phyloP scores from a whole-genome alignment of 2,888 invertebrate species.

The Polia nebulosa region DNA sequence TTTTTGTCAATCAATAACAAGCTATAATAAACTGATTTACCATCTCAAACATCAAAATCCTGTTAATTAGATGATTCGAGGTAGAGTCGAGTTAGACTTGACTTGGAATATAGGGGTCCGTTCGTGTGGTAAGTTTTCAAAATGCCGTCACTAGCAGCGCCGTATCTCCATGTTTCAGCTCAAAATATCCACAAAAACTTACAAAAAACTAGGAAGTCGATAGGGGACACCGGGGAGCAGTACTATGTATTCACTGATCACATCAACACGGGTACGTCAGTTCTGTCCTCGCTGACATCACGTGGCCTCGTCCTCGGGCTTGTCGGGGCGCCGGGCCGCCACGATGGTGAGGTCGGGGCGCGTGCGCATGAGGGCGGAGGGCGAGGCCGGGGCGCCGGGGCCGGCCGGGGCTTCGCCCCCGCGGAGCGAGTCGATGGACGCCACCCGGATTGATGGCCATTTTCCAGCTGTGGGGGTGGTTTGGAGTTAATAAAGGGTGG shows the following conservation, averaged over 20 bases:
- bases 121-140: no score
- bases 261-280: constrained; percentile 39
- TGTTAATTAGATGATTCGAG: no score
- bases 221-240: background rate
- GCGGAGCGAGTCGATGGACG: constrained; percentile 82
- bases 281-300: constrained; percentile 57
- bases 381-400: constrained; percentile 71
- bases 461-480: constrained; percentile 73
- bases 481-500: background rate
- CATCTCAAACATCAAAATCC: no score
- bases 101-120: no score
- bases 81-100: no score
- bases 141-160: no score
- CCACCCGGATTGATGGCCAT: constrained; percentile 87
- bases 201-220: background rate
- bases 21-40: no score
- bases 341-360: constrained; percentile 88
- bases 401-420: constrained; percentile 48
- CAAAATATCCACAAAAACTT: no score
- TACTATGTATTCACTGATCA: background rate
- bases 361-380: constrained; percentile 83
- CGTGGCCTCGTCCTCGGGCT: constrained; percentile 70
- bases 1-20: no score
- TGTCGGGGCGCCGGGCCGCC: constrained; percentile 73
- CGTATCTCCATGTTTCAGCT: no score